Conservation (phyloP, 2,113 vertebrate genomes). For the Pao palembangensis region DNA sequence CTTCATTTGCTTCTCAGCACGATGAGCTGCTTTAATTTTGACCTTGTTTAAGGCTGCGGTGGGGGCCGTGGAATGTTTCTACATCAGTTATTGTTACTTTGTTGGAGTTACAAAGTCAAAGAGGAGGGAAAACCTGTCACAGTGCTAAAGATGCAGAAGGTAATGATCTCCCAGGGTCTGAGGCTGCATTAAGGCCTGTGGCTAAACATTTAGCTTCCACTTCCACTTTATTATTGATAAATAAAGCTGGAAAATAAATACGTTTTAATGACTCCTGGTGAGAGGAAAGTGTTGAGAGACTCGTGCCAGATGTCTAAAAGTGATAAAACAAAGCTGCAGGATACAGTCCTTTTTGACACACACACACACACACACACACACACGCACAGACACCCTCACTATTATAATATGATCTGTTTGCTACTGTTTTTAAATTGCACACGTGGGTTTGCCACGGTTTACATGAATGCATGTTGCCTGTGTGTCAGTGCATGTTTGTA, state of each 20-base stretch:
- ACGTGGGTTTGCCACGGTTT: conserved; percentile 6
- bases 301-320: no score
- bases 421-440: conserved; percentile 23
- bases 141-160: conserved; percentile 43
- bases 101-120: conserved; percentile 50
- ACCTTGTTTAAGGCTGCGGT: conserved; percentile 58
- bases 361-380: background rate
- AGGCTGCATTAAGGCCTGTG: conserved; percentile 27
- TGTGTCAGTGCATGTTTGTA: background rate
- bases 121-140: conserved; percentile 43
- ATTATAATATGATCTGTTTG: conserved; percentile 16
- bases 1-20: conserved; percentile 16
- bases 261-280: conserved; percentile 15
- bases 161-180: conserved; percentile 35
- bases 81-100: conserved; percentile 54
- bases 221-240: conserved; percentile 8
- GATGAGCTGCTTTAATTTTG: conserved; percentile 31
- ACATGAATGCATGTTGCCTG: background rate
- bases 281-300: conserved; percentile 10
- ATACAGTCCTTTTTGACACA: no score
- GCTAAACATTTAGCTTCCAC: conserved; percentile 32
- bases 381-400: background rate
- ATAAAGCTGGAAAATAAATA: conserved; percentile 6
- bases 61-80: conserved; percentile 42
- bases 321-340: no score